Conservation (phyloP, 2,797 vertebrate species). For the Enteromius unitaeniatus region DNA sequence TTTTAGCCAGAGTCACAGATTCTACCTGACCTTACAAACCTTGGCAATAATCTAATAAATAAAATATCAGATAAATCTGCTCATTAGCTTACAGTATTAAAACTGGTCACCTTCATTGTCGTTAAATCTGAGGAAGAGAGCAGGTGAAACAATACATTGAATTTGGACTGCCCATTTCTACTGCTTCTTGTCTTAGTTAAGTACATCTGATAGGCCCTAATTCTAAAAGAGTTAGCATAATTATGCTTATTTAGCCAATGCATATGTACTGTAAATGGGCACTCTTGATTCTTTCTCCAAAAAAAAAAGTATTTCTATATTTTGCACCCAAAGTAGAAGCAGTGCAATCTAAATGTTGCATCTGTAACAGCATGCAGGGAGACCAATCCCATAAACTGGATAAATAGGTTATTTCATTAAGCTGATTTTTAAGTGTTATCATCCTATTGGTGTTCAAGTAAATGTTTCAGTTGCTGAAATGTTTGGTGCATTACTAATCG, state of each 20-base stretch:
- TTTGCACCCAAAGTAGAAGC: neutral
- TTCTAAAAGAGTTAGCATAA: no score
- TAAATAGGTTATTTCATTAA: neutral
- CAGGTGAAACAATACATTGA: neutral
- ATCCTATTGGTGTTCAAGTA: neutral
- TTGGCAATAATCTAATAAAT: neutral
- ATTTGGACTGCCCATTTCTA: neutral
- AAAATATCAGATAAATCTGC: neutral
- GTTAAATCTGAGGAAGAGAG: no score
- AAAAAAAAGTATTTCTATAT: neutral
- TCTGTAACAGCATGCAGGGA: no score
- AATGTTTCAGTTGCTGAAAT: neutral
- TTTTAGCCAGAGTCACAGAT: neutral
- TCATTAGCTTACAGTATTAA: neutral
- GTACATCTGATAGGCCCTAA: no score
- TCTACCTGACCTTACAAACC: neutral
- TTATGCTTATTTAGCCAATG: no score
- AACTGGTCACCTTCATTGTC: neutral
- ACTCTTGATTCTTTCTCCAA: no score
- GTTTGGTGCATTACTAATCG: no score
- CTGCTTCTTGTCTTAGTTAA: neutral
- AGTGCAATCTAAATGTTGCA: no score
- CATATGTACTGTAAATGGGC: no score
- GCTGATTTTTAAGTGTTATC: no score
- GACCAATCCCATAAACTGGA: neutral